Evolutionary conservation across 2,113 vertebrate genomes (phyloP).

Genomic region (Nothobranchius furzeri): DNA sequence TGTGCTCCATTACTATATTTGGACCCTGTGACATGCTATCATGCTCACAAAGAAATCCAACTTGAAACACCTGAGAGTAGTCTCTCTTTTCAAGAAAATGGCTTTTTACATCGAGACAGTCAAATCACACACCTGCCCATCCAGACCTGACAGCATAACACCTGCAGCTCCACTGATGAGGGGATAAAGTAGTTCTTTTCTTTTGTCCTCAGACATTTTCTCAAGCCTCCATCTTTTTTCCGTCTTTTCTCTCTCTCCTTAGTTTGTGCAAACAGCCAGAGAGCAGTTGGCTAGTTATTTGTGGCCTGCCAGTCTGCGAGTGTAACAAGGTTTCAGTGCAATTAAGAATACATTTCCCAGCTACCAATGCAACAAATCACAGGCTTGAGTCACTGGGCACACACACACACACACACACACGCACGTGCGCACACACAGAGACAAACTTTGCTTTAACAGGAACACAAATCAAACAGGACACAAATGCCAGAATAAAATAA

Average conservation of each 20-base stretch:
- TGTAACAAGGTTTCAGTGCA: constrained; percentile 71
- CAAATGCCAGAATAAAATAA: constrained; percentile 63
- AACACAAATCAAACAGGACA: constrained; percentile 58
- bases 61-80: constrained; percentile 18
- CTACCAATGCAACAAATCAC: constrained; percentile 64
- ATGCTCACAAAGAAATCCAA: constrained; percentile 6
- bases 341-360: constrained; percentile 76
- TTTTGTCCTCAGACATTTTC: constrained; percentile 44
- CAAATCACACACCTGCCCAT: constrained; percentile 60
- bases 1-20: background rate
- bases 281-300: constrained; percentile 74
- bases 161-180: constrained; percentile 69
- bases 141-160: constrained; percentile 66
- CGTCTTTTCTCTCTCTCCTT: constrained; percentile 31
- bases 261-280: constrained; percentile 42
- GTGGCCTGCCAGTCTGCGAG: constrained; percentile 70
- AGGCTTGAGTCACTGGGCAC: constrained; percentile 31
- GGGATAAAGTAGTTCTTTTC: constrained; percentile 59
- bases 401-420: constrained; percentile 21
- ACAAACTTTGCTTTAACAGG: constrained; percentile 40
- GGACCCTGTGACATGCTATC: background rate
- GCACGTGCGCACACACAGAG: constrained; percentile 2
- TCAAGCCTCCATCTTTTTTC: constrained; percentile 63
- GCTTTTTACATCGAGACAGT: constrained; percentile 48
- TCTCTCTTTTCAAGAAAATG: constrained; percentile 14